These are phyloP conservation scores for Cydia pomonella DNA, from an alignment of 1,140 invertebrate genomes.

Conservation along the genomic window DNA sequence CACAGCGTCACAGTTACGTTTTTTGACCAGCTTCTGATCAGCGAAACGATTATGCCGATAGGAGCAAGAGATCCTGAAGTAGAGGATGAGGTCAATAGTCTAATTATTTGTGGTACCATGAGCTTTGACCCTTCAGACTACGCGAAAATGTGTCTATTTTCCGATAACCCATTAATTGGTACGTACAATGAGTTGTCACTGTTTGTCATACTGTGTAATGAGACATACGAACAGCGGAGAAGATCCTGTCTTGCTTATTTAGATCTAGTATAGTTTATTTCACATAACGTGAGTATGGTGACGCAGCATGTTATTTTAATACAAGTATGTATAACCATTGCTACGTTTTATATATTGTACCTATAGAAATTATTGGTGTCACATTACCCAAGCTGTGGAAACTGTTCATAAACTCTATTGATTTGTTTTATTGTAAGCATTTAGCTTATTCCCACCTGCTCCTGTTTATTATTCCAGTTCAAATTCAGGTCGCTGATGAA, in stretches of 20 bases:
- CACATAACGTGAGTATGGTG: no score
- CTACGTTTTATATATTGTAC: no score
- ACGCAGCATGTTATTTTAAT: no score
- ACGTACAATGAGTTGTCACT: slow-evolving; percentile 33
- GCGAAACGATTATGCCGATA: slow-evolving; percentile 49
- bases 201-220: slow-evolving; percentile 4
- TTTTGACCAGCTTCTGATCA: slow-evolving; percentile 56
- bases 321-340: no score
- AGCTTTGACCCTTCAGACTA: slow-evolving; percentile 68
- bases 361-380: no score
- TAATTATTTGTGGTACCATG: slow-evolving; percentile 51
- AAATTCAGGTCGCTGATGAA: not conserved
- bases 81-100: slow-evolving; percentile 13
- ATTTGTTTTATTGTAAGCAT: no score
- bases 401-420: no score
- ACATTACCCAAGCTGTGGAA: no score
- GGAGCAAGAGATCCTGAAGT: slow-evolving; percentile 38
- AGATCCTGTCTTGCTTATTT: no score
- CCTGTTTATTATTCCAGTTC: not conserved
- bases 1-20: slow-evolving; percentile 57
- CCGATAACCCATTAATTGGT: slow-evolving; percentile 61
- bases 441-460: no score
- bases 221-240: no score
- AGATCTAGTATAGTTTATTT: no score
- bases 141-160: slow-evolving; percentile 65